phyloP scores from a whole-genome alignment of 2,113 vertebrate species.

The Esox niger region DNA sequence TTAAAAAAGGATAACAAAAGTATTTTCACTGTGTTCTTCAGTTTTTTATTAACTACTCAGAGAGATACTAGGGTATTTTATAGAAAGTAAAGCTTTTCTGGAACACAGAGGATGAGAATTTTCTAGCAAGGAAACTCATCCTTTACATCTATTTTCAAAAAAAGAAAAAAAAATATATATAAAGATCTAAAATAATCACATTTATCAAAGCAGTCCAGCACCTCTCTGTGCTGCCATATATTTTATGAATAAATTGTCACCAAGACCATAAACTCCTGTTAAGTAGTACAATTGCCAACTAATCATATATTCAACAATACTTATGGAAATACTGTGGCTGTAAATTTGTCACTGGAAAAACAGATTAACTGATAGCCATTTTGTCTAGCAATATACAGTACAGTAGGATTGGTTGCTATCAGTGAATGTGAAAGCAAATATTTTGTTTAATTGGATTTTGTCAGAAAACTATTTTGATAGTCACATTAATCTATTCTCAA shows the following conservation, averaged over 20 bases:
- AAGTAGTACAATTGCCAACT: background rate
- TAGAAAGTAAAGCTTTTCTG: background rate
- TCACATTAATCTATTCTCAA: background rate
- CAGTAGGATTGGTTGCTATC: background rate
- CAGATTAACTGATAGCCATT: conserved; percentile 2
- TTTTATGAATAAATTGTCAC: background rate
- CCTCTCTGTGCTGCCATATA: background rate
- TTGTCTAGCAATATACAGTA: background rate
- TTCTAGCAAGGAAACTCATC: background rate
- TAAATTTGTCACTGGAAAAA: conserved; percentile 7
- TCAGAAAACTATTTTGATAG: background rate
- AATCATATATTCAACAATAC: conserved; percentile 1
- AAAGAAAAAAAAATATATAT: no score
- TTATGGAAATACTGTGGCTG: background rate
- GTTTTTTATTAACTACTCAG: background rate
- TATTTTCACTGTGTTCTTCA: background rate
- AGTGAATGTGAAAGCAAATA: background rate
- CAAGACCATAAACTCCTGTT: background rate
- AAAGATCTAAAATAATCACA: background rate
- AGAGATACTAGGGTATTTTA: background rate
- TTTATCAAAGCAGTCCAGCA: background rate
- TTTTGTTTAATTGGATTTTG: conserved; percentile 1
- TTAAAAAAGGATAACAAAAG: background rate
- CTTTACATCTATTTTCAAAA: no score
- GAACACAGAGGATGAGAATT: background rate